Base-by-base conservation (phyloP, 2,113 vertebrate species). In the Rhea americana region DNA sequence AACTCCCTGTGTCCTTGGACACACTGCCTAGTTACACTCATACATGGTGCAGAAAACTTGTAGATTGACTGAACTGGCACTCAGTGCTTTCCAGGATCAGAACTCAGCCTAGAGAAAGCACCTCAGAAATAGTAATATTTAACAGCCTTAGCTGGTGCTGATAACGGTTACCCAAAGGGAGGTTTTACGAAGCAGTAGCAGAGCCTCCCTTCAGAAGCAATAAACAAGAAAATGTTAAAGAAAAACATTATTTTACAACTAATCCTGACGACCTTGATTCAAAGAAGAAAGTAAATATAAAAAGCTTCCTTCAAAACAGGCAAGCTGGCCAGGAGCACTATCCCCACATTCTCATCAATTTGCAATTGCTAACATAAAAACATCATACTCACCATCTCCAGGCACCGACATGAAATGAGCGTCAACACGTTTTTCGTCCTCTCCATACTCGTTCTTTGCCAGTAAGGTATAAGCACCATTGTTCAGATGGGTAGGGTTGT, bases 401-500 rank as follows among this genome's bases (percentile, higher is more conserved):
- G 99, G 99, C 67, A 96, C 95, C 48, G 75, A 96, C 99, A 99
- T 99, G 96, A 99, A 99, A 95, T 99, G 99, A 74, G 98, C 99
- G 19, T 97, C 91, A 72, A 99, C 96, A 6, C 97, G 95, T 87
- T 98, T 98, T 90, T 97, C 96, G 93, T 99, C 98, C 3, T 90
- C 95, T 51, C 99, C 99, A 1, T 97, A 99, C 32, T 96, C 85
- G 56, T 99, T 99, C 93, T 91, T 97, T 94, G 98, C 98, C 65
- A 98, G 75, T 61, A 99, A 98, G 2, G 97, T 99, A 97, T 99
- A 99, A 88, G 97, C 97, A 39, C 99, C 99, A 28, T 99, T 99
- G 96, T 99, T 99, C 96, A 99, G 95, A 89, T 99, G 99, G 11
- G 99, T 99, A 82, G 99, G 99, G 43, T 96, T 99, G 96, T 99